Evolutionary conservation across 2,797 vertebrate genomes (phyloP), one percentile per base, ranked within the genome.

Genomic region (Rallus crepitans): DNA sequence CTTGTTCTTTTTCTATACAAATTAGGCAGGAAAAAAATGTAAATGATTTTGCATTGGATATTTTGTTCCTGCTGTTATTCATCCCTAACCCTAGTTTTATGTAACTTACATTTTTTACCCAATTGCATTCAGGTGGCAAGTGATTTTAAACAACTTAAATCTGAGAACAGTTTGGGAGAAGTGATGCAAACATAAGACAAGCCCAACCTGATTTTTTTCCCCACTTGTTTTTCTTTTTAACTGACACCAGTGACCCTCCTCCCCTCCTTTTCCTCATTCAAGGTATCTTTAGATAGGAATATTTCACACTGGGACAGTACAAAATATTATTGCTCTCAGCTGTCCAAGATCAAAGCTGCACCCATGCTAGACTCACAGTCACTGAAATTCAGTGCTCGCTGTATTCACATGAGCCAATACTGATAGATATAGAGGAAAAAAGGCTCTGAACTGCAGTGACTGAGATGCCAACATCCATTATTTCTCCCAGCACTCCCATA

Each of bases 121-220:
- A 69, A 61, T 40, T 30, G 8, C 12, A 72, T 65, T 82, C n/a
- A 89, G 61, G 16, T 5, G 14, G 11, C 33, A 52, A 47, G 9
- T 16, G 11, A 59, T 2, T 53, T 87, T 48, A 64, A 85, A 28
- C 27, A 85, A 59, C 18, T 55, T 14, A 12, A 10, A 28, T 82
- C 70, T 3, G 1, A 30, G n/a, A 10, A 81, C 11, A 59, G 2
- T 52, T 8, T 80, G 7, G 14, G 35, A 59, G 20, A 42, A 8
- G 5, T 11, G 13, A 42, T 35, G 4, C 11, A 82, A 75, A 82
- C 68, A 23, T 4, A 11, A 15, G 48, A 75, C 8, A 53, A 45
- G 75, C 2, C 4, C 1, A 66, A 14, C 0, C 9, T 84, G 12
- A 30, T 25, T n/a, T 5, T 4, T 2, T 25, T 20, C 7, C 9